A percentile compares a stretch with the other conserved stretches of the same genome.
Evolutionary conservation across 2,888 invertebrate genomes (phyloP).

Genomic region (Limenitis camilla): DNA sequence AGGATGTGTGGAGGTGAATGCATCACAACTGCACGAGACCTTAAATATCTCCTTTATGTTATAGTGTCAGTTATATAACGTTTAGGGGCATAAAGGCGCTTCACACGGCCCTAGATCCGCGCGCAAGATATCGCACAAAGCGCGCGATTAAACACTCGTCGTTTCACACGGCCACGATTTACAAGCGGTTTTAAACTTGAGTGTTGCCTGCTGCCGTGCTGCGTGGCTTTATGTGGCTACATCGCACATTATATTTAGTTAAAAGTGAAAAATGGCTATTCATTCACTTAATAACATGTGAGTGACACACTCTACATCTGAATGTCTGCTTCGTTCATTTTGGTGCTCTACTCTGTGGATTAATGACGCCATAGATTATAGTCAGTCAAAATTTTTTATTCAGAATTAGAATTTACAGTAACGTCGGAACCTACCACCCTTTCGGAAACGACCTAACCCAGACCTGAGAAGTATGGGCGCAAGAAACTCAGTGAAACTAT

Average conservation of each 20-base stretch:
- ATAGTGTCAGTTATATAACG: neutral
- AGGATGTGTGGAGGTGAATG: neutral
- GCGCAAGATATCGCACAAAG: conserved; percentile 43
- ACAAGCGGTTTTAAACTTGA: conserved; percentile 33
- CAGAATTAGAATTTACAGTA: too few species aligned
- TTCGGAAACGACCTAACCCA: too few species aligned
- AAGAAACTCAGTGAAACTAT: too few species aligned
- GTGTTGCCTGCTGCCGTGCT: conserved; percentile 37
- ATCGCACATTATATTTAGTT: conserved; percentile 14
- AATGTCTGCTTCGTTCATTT: neutral
- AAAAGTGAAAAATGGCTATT: conserved; percentile 5
- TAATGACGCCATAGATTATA: too few species aligned
- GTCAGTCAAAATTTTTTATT: too few species aligned
- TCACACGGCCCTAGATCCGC: conserved; percentile 21
- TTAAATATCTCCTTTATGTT: neutral
- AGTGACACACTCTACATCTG: neutral
- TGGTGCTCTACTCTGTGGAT: too few species aligned
- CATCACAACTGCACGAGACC: neutral
- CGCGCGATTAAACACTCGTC: conserved; percentile 57
- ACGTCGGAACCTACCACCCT: too few species aligned
- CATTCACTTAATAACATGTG: conserved; percentile 2
- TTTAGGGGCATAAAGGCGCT: conserved; percentile 5
- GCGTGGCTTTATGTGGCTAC: conserved; percentile 32
- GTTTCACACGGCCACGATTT: conserved; percentile 23
- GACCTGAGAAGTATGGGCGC: too few species aligned